Evolutionary conservation across 2,797 vertebrate species (phyloP).

Genomic region (Coregonus sp.): DNA sequence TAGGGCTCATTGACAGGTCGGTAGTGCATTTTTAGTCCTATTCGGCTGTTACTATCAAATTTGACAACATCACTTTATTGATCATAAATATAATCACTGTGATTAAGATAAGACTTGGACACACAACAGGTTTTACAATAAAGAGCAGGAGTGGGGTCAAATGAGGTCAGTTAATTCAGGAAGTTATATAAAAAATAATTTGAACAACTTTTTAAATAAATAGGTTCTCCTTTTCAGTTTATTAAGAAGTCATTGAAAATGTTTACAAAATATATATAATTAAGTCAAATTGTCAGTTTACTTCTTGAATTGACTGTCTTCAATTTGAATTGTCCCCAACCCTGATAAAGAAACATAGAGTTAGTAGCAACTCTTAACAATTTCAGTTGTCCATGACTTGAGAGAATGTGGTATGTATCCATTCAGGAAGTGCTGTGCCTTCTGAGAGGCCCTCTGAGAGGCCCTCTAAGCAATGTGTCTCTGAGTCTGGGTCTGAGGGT

Average conservation of each 20-base stretch:
- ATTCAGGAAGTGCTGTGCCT: not conserved
- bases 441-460: not conserved
- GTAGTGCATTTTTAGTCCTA: not conserved
- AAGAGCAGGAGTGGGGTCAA: not conserved
- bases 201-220: too few relatives aligned
- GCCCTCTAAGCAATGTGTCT: not conserved
- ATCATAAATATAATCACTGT: not conserved
- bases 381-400: not conserved
- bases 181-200: not conserved
- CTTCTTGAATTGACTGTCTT: too few relatives aligned
- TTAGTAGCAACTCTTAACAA: not conserved
- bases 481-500: not conserved
- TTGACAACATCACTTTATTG: not conserved
- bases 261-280: too few relatives aligned
- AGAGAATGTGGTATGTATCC: not conserved
- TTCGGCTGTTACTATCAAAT: not conserved
- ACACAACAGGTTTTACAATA: not conserved
- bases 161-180: not conserved
- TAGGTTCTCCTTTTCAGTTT: too few relatives aligned
- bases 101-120: not conserved
- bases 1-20: not conserved
- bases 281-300: too few relatives aligned
- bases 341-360: not conserved
- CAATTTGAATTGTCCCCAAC: not conserved
- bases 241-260: too few relatives aligned